Evolutionary conservation across 2,113 vertebrate genomes (phyloP).

Genomic region (Fregetta grallaria): DNA sequence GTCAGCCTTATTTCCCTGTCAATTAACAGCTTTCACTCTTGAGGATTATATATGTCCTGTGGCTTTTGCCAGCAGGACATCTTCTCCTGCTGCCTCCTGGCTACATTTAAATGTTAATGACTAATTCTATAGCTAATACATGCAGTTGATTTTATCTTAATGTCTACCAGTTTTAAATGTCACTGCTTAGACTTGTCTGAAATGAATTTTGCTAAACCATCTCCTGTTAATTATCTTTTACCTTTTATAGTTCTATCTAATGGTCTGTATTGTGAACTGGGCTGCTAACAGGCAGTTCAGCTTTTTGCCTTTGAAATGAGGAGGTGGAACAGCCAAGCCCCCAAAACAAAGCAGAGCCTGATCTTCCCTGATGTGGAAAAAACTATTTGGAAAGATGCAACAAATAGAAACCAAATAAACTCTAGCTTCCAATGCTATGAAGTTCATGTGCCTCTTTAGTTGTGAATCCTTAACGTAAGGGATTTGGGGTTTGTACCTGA

Average conservation of each 20-base stretch:
- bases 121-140: constrained; percentile 49
- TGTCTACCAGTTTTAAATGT: constrained; percentile 52
- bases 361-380: neutral
- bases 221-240: constrained; percentile 35
- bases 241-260: neutral
- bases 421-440: neutral
- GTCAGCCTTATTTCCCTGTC: neutral
- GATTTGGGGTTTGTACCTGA: neutral
- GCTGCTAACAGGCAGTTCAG: neutral
- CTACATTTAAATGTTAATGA: constrained; percentile 59
- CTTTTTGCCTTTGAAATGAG: neutral
- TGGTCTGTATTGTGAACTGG: neutral
- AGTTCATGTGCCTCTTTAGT: neutral
- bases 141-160: constrained; percentile 42
- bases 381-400: neutral
- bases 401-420: neutral
- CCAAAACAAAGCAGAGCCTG: neutral
- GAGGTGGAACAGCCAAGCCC: neutral
- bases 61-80: constrained; percentile 23
- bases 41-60: neutral
- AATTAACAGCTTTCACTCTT: constrained; percentile 10
- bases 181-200: constrained; percentile 36
- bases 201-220: constrained; percentile 26
- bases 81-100: constrained; percentile 30
- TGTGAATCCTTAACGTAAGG: neutral